Base-by-base conservation (phyloP, 2,888 invertebrate genomes). In the Nymphalis polychloros region DNA sequence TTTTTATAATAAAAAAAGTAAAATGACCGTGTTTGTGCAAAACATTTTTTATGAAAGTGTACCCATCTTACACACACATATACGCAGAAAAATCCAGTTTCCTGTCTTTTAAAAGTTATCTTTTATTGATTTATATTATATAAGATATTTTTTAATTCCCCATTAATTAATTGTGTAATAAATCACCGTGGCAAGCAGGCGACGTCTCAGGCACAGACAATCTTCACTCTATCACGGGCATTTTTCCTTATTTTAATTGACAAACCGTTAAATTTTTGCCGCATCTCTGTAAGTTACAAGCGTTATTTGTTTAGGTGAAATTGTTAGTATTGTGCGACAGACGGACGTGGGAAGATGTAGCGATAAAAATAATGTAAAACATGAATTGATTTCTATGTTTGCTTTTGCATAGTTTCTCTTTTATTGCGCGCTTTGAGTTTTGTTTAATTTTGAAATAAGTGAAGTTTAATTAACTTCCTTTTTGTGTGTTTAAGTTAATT, bases 241-340 rank as follows among this genome's bases (percentile, higher is more conserved):
- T 1, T 13, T 52, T 52, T 41, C n/a, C 41, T 60, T 16, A 23
- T 60, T 48, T 20, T 47, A 53, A 55, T 19, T 48, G 48, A 27
- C 48, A 64, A 46, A 57, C 64, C 47, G 55, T 55, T 55, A 55
- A 55, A 55, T 60, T 50, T 23, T 8, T 52, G n/a, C 52, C 16
- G 8, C 55, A 47, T 16, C 20, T 7, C 6, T 20, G 19, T 47
- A 53, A 47, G 20, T 41, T 41, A 41, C 41, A 13, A 41, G 53
- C 20, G 60, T 41, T 65, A 79, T 87, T 88, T 85, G 84, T 87
- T 88, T 86, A 84, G 85, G 86, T 84, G 85, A 86, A 85, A 86
- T 80, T 83, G 84, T 83, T 81, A 78, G 84, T 84, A 82, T 84
- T 81, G 84, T 81, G 79, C 77, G 75, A 79, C 74, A 35, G 64